Conservation (phyloP, 2,888 invertebrate species). For the Watsonalla binaria region DNA sequence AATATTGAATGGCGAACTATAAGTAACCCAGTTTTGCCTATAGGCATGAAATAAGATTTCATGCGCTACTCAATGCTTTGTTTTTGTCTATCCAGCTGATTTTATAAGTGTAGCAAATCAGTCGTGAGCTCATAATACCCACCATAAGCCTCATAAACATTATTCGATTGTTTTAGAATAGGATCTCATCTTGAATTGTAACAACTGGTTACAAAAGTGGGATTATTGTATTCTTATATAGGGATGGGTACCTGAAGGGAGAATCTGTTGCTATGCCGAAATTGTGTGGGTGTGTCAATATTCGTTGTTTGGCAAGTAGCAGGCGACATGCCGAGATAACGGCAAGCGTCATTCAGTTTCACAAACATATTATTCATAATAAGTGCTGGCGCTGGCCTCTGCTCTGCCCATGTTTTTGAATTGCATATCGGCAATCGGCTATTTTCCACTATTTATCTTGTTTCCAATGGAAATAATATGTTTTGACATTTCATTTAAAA, state of each 20-base stretch:
- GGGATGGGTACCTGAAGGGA: neutral
- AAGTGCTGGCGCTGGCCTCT: constrained; percentile 47
- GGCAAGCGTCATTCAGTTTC: constrained; percentile 48
- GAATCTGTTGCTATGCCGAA: constrained; percentile 51
- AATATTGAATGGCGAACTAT: no score
- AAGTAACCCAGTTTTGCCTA: no score
- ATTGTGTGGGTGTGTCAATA: constrained; percentile 74
- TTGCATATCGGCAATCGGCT: constrained; percentile 52
- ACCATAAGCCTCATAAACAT: no score
- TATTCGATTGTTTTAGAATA: no score
- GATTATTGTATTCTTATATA: no score
- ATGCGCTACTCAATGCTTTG: no score
- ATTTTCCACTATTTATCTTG: constrained; percentile 73
- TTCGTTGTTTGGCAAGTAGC: constrained; percentile 42
- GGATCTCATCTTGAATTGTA: no score
- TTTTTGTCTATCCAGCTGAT: no score
- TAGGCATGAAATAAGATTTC: no score
- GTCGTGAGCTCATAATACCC: no score
- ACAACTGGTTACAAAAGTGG: no score
- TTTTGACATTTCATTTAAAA: constrained; percentile 57
- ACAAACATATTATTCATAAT: constrained; percentile 67
- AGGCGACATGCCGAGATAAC: constrained; percentile 41
- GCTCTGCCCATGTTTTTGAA: constrained; percentile 60
- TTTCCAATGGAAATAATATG: constrained; percentile 65
- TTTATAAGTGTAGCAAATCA: no score